phyloP scores from a whole-genome alignment of 1,140 invertebrate genomes.

The Drosophila nebulosa region DNA sequence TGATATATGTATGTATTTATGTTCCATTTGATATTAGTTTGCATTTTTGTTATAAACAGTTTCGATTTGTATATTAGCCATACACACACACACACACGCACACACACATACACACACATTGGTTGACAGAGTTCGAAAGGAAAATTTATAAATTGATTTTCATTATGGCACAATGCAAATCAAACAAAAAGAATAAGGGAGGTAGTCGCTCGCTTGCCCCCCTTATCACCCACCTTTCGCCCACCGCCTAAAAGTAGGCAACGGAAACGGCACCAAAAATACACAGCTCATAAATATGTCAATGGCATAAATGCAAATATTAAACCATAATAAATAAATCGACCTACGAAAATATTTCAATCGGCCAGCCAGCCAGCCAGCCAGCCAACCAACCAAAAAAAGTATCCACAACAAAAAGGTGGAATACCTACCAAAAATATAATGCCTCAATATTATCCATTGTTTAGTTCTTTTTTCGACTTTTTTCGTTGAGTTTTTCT shows the following conservation, averaged over 20 bases:
- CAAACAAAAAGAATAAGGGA: background rate
- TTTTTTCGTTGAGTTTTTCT: background rate
- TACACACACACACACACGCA: background rate
- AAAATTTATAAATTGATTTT: conserved; percentile 5
- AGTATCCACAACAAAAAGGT: background rate
- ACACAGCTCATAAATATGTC: conserved; percentile 8
- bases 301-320: conserved; percentile 8
- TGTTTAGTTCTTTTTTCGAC: background rate
- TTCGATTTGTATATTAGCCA: background rate
- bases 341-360: background rate
- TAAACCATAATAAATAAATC: conserved; percentile 7
- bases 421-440: background rate
- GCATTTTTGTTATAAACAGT: background rate
- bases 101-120: background rate
- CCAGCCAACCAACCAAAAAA: background rate
- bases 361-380: background rate
- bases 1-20: background rate
- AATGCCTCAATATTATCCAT: background rate
- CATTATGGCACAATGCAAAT: background rate
- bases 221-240: background rate
- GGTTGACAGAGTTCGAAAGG: background rate
- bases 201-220: background rate
- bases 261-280: background rate
- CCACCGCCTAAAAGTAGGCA: background rate
- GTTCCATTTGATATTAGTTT: background rate